Conservation (phyloP, 2,888 invertebrate genomes). For the Mesorhabditis belari region DNA sequence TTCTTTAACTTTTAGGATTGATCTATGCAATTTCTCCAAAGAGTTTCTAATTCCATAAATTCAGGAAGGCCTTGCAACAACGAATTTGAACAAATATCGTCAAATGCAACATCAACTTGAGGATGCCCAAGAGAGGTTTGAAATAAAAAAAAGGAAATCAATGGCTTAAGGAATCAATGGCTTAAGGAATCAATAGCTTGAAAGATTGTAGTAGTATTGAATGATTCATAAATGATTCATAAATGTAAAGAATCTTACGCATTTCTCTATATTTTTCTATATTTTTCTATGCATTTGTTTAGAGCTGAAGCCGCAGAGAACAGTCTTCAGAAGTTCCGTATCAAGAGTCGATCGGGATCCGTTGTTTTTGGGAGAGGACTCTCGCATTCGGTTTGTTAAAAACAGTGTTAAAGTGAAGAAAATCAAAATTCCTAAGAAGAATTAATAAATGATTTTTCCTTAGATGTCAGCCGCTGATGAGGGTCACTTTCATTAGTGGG, state of each 20-base stretch:
- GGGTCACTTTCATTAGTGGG: too few species aligned
- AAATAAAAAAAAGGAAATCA: too few species aligned
- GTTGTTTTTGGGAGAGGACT: conserved; percentile 30
- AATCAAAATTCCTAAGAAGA: too few species aligned
- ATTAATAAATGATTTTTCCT: too few species aligned
- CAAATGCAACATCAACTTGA: conserved; percentile 59
- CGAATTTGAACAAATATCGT: conserved; percentile 59
- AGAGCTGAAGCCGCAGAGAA: conserved; percentile 58
- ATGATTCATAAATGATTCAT: too few species aligned
- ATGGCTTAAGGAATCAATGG: too few species aligned
- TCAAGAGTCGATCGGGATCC: conserved; percentile 47
- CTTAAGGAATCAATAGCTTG: not conserved
- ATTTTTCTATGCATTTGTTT: not conserved
- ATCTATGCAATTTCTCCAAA: not conserved
- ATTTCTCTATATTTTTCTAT: not conserved
- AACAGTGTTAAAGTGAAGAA: not conserved
- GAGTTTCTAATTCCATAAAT: conserved; percentile 1
- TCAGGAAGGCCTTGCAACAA: conserved; percentile 57
- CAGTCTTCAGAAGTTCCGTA: conserved; percentile 56
- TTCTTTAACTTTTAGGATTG: too few species aligned
- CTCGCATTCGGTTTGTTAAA: conserved; percentile 26
- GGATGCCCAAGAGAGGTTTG: conserved; percentile 28
- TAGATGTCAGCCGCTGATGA: too few species aligned
- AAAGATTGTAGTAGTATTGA: too few species aligned
- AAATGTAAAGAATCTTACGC: not conserved